Percentiles rank a stretch among this genome's conserved stretches.
phyloP scores from a whole-genome alignment of 2,797 vertebrate genomes.

The Acanthurus lineatus region DNA sequence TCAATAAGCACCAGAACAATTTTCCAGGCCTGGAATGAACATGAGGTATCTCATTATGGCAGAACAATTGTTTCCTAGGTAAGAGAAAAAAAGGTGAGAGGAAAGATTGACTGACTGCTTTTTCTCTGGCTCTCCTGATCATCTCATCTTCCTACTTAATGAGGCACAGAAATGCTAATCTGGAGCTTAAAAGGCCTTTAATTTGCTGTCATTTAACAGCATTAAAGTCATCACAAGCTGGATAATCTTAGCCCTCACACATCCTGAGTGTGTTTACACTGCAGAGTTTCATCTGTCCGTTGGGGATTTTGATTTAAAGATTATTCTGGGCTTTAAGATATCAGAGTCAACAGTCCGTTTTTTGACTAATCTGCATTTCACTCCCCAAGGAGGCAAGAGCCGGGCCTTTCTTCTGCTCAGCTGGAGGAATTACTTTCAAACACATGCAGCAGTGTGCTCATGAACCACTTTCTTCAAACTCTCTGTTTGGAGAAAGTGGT shows the following conservation, averaged over 20 bases:
- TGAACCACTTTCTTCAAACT: too few species aligned
- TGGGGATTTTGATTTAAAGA: slow-evolving; percentile 81
- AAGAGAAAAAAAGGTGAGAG: slow-evolving; percentile 40
- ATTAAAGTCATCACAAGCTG: slow-evolving; percentile 76
- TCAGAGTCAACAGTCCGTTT: slow-evolving; percentile 76
- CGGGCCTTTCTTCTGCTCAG: slow-evolving; percentile 38
- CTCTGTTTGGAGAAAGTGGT: too few species aligned
- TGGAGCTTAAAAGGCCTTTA: slow-evolving; percentile 76
- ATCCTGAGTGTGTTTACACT: slow-evolving; percentile 78
- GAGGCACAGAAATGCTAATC: slow-evolving; percentile 78
- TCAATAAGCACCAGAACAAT: slow-evolving; percentile 8
- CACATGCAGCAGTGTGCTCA: slow-evolving; percentile 1
- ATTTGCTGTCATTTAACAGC: slow-evolving; percentile 79
- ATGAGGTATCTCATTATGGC: slow-evolving; percentile 19
- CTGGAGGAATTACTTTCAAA: slow-evolving; percentile 53
- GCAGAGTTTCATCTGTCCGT: slow-evolving; percentile 59
- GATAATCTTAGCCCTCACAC: slow-evolving; percentile 75
- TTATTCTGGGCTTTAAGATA: slow-evolving; percentile 70
- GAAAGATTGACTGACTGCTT: slow-evolving; percentile 25
- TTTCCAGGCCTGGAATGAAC: slow-evolving; percentile 15
- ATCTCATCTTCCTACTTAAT: slow-evolving; percentile 73
- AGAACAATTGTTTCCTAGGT: slow-evolving; percentile 18
- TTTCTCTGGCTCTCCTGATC: slow-evolving; percentile 49
- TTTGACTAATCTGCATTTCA: slow-evolving; percentile 62
- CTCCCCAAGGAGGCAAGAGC: slow-evolving; percentile 50